Conservation (phyloP, 2,888 invertebrate species). For the Incurvaria masculella region DNA sequence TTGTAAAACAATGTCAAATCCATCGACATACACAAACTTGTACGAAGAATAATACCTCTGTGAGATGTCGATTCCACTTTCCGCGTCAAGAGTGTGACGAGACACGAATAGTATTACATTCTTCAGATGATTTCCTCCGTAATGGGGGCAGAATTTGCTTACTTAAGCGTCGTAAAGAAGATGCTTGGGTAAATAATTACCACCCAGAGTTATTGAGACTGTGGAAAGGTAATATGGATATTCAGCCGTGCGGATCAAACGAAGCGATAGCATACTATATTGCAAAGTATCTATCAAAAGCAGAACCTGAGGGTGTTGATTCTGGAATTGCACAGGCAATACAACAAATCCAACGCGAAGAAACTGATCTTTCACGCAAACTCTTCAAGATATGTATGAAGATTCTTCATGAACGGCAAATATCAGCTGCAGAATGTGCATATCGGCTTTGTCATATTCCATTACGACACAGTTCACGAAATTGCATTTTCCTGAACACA, state of each 20-base stretch:
- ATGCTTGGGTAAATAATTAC: background rate
- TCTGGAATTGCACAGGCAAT: slow-evolving; percentile 12
- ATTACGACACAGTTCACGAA: slow-evolving; percentile 13
- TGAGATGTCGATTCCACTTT: no score
- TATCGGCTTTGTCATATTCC: slow-evolving; percentile 17
- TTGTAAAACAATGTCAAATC: no score
- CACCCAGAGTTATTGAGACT: slow-evolving; percentile 9
- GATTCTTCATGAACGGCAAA: slow-evolving; percentile 21
- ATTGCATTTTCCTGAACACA: slow-evolving; percentile 14
- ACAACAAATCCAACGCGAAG: slow-evolving; percentile 15
- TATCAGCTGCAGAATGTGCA: slow-evolving; percentile 22
- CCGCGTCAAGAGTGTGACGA: no score
- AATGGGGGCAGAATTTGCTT: no score
- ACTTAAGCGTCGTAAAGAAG: no score
- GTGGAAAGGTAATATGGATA: slow-evolving; percentile 19
- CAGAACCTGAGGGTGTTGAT: no score
- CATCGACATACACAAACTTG: no score
- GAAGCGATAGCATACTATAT: slow-evolving; percentile 13
- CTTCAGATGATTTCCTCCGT: no score
- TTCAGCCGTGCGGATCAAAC: slow-evolving; percentile 16
- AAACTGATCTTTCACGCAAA: slow-evolving; percentile 16
- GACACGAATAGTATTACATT: no score
- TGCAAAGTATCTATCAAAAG: no score
- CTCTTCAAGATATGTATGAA: slow-evolving; percentile 21
- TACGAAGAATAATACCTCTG: no score